phyloP scores from a whole-genome alignment of 2,797 vertebrate species.

The Hypotaenidia okinawae region DNA sequence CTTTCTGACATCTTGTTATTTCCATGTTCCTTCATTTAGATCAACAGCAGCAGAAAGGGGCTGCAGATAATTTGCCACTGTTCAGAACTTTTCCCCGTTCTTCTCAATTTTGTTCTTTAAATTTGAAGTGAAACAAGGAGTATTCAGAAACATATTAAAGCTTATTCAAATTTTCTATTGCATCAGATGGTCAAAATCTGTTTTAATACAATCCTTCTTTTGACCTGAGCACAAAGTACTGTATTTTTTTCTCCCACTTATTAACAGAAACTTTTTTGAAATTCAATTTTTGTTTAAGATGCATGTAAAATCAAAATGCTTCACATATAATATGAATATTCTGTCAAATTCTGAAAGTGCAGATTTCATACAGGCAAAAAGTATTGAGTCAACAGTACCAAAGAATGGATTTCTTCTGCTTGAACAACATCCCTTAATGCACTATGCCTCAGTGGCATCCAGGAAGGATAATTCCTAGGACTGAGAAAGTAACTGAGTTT shows the following conservation, averaged over 20 bases:
- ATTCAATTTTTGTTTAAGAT: neutral
- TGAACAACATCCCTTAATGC: neutral
- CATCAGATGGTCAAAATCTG: neutral
- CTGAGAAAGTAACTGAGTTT: neutral
- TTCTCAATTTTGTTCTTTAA: neutral
- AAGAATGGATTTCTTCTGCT: neutral
- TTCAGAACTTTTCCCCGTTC: neutral
- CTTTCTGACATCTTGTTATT: slow-evolving; percentile 1
- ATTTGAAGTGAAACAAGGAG: neutral
- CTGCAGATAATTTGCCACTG: neutral
- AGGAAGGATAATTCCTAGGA: neutral
- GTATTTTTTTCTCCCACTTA: neutral
- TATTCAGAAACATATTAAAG: neutral
- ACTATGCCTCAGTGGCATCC: neutral
- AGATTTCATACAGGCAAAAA: neutral
- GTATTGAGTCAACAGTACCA: neutral
- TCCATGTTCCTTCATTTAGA: neutral
- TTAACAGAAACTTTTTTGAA: neutral
- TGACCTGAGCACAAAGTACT: neutral
- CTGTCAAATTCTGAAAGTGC: neutral
- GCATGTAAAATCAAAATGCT: neutral
- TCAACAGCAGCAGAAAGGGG: neutral
- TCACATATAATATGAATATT: neutral
- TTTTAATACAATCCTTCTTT: neutral
- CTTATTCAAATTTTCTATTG: neutral